phyloP scores from a whole-genome alignment of 2,113 vertebrate species.

The Myiagra hebetior region DNA sequence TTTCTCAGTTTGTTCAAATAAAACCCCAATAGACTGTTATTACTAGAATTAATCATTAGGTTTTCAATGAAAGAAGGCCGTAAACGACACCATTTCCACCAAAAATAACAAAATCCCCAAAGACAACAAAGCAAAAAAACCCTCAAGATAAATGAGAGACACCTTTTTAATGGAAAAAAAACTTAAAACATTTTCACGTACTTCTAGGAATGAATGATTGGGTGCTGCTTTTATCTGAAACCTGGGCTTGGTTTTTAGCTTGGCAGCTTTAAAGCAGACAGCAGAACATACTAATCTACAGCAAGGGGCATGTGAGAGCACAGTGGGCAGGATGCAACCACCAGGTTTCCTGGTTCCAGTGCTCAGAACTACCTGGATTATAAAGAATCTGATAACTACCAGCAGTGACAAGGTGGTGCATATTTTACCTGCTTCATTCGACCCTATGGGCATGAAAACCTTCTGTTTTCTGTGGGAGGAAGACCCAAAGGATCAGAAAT shows the following conservation, averaged over 20 bases:
- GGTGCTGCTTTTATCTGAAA: neutral
- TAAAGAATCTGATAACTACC: neutral
- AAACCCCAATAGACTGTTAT: neutral
- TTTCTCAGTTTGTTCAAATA: neutral
- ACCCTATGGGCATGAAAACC: neutral
- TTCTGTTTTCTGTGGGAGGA: neutral
- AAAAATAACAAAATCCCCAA: fast-evolving
- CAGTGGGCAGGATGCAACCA: neutral
- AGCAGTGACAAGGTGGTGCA: neutral
- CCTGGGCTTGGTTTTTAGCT: neutral
- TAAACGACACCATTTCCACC: neutral
- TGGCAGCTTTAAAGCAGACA: neutral
- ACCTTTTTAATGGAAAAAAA: neutral
- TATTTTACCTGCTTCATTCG: neutral
- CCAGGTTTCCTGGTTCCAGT: neutral
- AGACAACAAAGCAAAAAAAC: neutral
- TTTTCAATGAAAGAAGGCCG: neutral
- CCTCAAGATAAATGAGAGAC: neutral
- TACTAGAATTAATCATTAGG: neutral
- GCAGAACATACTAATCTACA: neutral
- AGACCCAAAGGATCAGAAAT: neutral
- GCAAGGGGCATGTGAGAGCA: fast-evolving
- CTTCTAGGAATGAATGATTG: neutral
- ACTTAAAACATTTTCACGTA: neutral
- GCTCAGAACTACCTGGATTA: neutral